Conservation (phyloP, 2,113 vertebrate species). For the Hippotragus niger region DNA sequence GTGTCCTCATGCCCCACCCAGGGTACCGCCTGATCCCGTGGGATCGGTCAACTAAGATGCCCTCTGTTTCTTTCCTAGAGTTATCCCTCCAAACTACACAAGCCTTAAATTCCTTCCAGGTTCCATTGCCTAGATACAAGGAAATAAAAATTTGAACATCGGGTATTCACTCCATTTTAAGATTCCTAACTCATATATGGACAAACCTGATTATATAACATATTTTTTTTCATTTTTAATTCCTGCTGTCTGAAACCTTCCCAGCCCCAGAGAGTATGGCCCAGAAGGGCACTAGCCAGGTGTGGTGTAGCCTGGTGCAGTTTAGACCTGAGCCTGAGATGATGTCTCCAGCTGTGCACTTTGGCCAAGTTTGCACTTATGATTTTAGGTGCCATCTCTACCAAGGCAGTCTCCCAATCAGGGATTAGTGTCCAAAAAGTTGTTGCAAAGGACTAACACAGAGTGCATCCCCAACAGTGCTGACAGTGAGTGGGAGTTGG, state of each 20-base stretch:
- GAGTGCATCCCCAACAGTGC: neutral
- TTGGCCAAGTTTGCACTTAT: neutral
- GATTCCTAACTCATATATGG: neutral
- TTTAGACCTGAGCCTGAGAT: neutral
- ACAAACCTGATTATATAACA: neutral
- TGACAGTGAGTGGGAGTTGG: neutral
- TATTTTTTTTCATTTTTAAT: neutral
- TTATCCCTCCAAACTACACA: neutral
- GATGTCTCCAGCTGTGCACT: neutral
- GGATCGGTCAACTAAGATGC: fast-evolving
- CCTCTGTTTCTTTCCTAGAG: neutral
- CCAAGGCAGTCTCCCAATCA: neutral
- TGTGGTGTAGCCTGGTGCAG: neutral
- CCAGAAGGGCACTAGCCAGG: neutral
- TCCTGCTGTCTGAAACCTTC: neutral
- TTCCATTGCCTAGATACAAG: neutral
- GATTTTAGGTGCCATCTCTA: neutral
- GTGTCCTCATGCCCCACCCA: neutral
- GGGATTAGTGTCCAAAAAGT: neutral
- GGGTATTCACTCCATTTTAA: neutral
- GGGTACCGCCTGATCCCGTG: fast-evolving
- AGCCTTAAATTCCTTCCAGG: neutral
- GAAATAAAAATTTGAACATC: neutral
- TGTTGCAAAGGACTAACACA: neutral
- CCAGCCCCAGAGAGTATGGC: neutral